Conservation (phyloP, 2,888 invertebrate species). For the Trichacis sp. region DNA sequence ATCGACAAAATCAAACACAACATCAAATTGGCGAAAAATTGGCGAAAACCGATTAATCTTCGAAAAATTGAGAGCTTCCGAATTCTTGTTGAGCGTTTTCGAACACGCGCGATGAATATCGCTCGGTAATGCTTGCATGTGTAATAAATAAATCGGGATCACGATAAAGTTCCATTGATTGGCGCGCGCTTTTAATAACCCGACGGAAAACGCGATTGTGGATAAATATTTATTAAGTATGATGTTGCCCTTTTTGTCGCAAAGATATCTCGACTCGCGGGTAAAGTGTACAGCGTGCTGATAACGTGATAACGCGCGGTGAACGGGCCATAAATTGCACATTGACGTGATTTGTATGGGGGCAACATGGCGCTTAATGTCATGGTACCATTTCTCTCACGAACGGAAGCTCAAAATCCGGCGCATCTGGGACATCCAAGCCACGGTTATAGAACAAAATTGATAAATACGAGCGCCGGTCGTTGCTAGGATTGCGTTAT, state of each 20-base stretch:
- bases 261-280: slow-evolving; percentile 34
- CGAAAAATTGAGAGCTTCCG: too few species aligned
- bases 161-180: too few species aligned
- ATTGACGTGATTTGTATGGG: slow-evolving; percentile 61
- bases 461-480: slow-evolving; percentile 25
- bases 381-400: slow-evolving; percentile 53
- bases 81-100: too few species aligned
- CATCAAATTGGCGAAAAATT: too few species aligned
- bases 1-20: too few species aligned
- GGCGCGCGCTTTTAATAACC: too few species aligned
- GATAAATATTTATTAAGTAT: slow-evolving; percentile 40
- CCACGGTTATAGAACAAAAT: slow-evolving; percentile 24
- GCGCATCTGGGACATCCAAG: slow-evolving; percentile 35
- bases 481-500: slow-evolving; percentile 24
- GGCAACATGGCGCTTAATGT: slow-evolving; percentile 56
- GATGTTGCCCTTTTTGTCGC: slow-evolving; percentile 32
- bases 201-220: slow-evolving; percentile 1
- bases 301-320: slow-evolving; percentile 55
- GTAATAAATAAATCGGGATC: neutral
- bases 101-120: neutral
- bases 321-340: slow-evolving; percentile 56
- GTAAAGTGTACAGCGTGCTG: slow-evolving; percentile 41
- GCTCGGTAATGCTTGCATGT: neutral
- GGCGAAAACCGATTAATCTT: too few species aligned
- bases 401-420: slow-evolving; percentile 48